phyloP scores from a whole-genome alignment of 2,888 invertebrate species.

The Germaria angustata region DNA sequence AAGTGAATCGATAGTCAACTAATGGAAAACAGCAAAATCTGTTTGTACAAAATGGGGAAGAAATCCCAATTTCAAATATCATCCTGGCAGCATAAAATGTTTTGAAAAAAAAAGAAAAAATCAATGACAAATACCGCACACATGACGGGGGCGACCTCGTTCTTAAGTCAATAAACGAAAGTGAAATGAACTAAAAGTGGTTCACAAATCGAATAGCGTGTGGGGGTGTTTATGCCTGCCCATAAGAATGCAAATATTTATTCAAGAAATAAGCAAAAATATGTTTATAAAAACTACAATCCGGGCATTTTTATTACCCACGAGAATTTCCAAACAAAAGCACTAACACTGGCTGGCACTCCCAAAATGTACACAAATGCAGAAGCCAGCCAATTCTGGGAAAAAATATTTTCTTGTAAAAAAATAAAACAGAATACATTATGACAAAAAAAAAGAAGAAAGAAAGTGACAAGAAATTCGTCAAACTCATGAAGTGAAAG shows the following conservation, averaged over 20 bases:
- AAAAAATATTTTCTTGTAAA: conserved; percentile 73
- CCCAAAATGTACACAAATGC: conserved; percentile 28
- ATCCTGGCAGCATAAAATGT: conserved; percentile 22
- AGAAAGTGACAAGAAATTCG: conserved; percentile 75
- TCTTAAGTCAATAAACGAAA: conserved; percentile 45
- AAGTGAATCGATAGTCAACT: conserved; percentile 26
- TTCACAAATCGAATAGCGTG: conserved; percentile 15
- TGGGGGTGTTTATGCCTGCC: conserved; percentile 41
- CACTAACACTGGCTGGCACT: conserved; percentile 41
- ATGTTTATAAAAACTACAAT: conserved; percentile 62
- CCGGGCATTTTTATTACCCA: conserved; percentile 71
- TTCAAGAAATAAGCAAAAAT: conserved; percentile 70
- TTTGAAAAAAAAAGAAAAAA: conserved; percentile 46
- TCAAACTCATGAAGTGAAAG: conserved; percentile 72
- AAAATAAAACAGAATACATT: conserved; percentile 42
- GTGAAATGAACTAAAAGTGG: conserved; percentile 23
- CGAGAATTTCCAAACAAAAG: conserved; percentile 26
- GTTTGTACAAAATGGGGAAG: conserved; percentile 10
- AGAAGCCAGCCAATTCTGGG: conserved; percentile 71
- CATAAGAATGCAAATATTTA: conserved; percentile 76
- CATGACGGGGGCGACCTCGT: conserved; percentile 48
- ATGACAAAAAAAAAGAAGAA: conserved; percentile 71
- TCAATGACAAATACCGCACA: conserved; percentile 63
- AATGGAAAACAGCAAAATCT: not conserved
- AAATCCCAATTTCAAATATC: conserved; percentile 8